Percentiles rank a stretch among this genome's conserved stretches.
Conservation (phyloP, 2,113 vertebrate species). For the Glaucidium brasilianum region DNA sequence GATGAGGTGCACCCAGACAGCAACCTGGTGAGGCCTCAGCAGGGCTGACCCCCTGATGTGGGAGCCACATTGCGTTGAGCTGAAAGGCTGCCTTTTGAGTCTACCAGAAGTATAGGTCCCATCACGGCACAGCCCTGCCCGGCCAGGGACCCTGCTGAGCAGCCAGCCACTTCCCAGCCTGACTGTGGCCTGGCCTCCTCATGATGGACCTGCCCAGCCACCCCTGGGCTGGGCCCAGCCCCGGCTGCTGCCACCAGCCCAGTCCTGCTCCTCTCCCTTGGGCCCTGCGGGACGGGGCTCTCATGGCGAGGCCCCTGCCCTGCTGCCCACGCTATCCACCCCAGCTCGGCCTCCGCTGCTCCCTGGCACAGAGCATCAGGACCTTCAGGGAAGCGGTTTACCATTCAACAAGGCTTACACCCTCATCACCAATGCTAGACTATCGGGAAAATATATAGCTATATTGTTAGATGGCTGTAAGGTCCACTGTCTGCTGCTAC, state of each 20-base stretch:
- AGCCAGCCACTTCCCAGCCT: background rate
- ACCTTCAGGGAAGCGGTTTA: background rate
- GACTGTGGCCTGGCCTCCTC: too few species aligned
- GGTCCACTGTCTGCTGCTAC: background rate
- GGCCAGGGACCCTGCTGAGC: background rate
- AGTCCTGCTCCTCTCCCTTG: too few species aligned
- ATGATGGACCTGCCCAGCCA: background rate
- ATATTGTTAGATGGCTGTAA: background rate
- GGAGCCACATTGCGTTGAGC: background rate
- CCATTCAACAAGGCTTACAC: rapidly evolving
- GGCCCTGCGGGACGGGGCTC: background rate
- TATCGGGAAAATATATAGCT: rapidly evolving
- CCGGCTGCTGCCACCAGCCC: background rate
- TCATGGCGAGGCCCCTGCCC: background rate
- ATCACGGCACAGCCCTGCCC: too few species aligned
- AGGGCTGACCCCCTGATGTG: rapidly evolving
- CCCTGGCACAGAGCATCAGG: background rate
- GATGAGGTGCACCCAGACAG: background rate
- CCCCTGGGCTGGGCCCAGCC: too few species aligned
- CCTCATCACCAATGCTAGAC: background rate
- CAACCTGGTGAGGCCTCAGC: too few species aligned
- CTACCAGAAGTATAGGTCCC: background rate
- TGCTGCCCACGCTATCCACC: too few species aligned
- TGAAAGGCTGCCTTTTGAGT: too few species aligned
- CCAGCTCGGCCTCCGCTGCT: rapidly evolving